Evolutionary conservation across 1,140 invertebrate genomes (phyloP), one percentile per base, ranked within the genome.

Genomic region (Ceratina australensis): DNA sequence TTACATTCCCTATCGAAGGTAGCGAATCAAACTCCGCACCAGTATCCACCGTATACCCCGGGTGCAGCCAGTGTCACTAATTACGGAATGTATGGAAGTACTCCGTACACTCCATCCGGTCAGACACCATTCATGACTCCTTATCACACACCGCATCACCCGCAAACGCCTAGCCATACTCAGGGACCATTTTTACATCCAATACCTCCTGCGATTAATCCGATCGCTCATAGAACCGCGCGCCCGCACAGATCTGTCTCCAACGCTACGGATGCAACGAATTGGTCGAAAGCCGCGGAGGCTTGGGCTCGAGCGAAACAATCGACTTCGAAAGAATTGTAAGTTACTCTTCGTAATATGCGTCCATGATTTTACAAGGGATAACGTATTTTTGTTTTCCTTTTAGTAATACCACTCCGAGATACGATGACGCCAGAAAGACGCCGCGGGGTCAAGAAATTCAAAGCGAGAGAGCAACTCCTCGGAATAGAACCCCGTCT

Each of bases 91-190:
- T 86, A 90, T 57, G 88, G 90, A 3, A 92, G 90, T 72, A 92
- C 93, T 74, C 97, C 97, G 0, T 97, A 98, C 86, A 97, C 97
- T 12, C 97, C 97, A 0, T 97, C 96, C 66, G 97, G 96, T 0
- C 97, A 97, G 89, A 98, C 97, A 0, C 97, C 97, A 0, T 97
- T 96, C 90, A 96, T 98, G 95, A 98, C 97, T 0, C 97, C 97
- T 0, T 97, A 97, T 86, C 95, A 95, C 67, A 95, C 96, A 0
- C 96, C 96, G 0, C 95, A 94, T 82, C 93, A 95, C 79, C 94
- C 94, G 61, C 92, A 93, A 54, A 90, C 92, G 0, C 93, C 91
- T 0, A 91, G 68, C 57, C 86, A 89, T 68, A 84, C 89, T 54
- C 83, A 90, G 67, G 93, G 85, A 79, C 94, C 92, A 79, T 96